Base-by-base conservation (phyloP, 2,888 invertebrate genomes). In the Pardosa pseudoannulata region DNA sequence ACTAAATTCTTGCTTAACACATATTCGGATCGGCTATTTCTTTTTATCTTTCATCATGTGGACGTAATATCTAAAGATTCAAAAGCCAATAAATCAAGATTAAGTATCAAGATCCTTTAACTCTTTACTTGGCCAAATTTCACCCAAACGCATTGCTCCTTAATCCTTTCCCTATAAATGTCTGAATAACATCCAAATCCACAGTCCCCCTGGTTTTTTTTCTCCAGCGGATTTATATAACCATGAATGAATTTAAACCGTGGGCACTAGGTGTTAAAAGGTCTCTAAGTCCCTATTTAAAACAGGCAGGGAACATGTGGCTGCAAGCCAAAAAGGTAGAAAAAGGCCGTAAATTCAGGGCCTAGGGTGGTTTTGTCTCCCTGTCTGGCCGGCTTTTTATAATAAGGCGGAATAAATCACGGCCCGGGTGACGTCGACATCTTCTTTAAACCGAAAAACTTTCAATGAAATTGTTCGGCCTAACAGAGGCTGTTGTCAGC, bases 301-400 rank as follows among this genome's bases (percentile, higher is more conserved):
- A 85, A 50, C 76, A 32, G 65, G 50, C 64, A 65, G 41, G 27
- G 70, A 16, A 39, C 82, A 83, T 83, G 71, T 67, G 83, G 78
- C 73, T 68, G 11, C 67, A 39, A 72, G 78, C 78, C 78, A 78
- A 67, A 82, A 73, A 78, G 65, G 65, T 76, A 83, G 83, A 78
- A 68, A 70, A 50, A 56, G 72, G 74, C 70, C 85, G 74, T 86
- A 86, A 86, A 86, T 86, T 71, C 46, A 23, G 29, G n/a, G 56
- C 68, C 32, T 79, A 74, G 32, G 76, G 83, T 68, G 73, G 64
- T 86, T 86, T 86, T 86, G 79, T 86, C 79, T 79, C 36, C 41
- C 65, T 73, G 62, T 36, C 36, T 56, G 23, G 56, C 31, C 50
- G 73, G 62, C 74, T 70, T 79, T 79, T 79, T 86, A 74, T 86